Base-by-base conservation (phyloP, 2,888 invertebrate species). In the Drosophila atripex region DNA sequence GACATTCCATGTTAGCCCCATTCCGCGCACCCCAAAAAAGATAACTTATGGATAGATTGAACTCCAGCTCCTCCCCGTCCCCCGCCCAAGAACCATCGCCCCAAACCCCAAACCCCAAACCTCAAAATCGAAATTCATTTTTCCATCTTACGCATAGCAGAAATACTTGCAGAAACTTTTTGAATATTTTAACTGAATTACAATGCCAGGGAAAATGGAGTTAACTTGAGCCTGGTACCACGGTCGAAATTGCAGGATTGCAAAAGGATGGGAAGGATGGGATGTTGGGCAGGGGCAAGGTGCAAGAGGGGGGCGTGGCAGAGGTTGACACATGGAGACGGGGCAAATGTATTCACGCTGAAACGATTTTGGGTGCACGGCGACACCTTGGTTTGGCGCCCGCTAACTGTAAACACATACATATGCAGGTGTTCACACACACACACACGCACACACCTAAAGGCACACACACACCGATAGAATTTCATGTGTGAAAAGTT, bases 341-440 rank as follows among this genome's bases (percentile, higher is more conserved):
- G 80, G 59, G 77, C 66, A 85, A 83, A 87, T 76, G 88, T 87
- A 87, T 83, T 82, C 82, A 82, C 87, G 82, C 85, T 68, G 82
- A 82, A 82, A 82, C 87, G 82, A 83, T 87, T 87, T 83, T 60
- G 86, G 88, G 83, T 85, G 88, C 82, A 85, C 71, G 88, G 88
- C 82, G 82, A 87, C 82, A 83, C 82, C 82, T 87, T 82, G 82
- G 82, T 83, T 82, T 83, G 82, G 82, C 82, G 82, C 88, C 82
- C 86, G 82, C 88, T 85, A 78, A 85, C 82, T 85, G 82, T 82
- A 83, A 87, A 78, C 86, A 87, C 76, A 82, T 76, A 86, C 85
- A 87, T 80, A 82, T 65, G 82, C 43, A 43, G n/a, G 25, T 16
- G 28, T 28, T 28, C 28, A 45, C 39, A 60, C 52, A 50, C 58